Base-by-base conservation (phyloP, 2,113 vertebrate genomes). In the Strigops habroptila region DNA sequence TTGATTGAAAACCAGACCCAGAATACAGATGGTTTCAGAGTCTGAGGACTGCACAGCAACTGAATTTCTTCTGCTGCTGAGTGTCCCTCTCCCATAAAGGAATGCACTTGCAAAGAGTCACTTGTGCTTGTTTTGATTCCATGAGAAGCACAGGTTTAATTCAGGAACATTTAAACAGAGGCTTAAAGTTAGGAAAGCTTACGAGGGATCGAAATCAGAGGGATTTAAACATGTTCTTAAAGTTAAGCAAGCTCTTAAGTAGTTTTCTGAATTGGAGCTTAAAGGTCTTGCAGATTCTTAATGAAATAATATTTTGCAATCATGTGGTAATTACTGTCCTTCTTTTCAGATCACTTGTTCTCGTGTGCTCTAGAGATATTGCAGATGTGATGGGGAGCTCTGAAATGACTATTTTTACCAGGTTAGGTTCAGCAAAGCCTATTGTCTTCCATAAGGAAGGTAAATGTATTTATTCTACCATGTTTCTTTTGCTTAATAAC, bases 301-400 rank as follows among this genome's bases (percentile, higher is more conserved):
- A 44, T 49, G 46, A 80, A 78, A 33, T 5, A 69, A 12, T 55
- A 46, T 78, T 81, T 92, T 90, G 43, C 35, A 49, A 19, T 88
- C 22, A 8, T 41, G 53, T 10, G n/a, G 35, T 79, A 93, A 90
- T 76, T 53, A 16, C 35, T 85, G 53, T 79, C 52, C 37, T 82
- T 48, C 33, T 88, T 97, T 96, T 65, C 94, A 97, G 97, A 71
- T 97, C 95, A 35, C 83, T 97, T 80, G 92, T 96, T 77, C 91
- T 97, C 3, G 71, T 97, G 87, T 96, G 96, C 90, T 97, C 97
- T 82, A 92, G 93, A 94, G 97, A 92, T 73, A 90, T 67, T 53
- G 24, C 82, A 46, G 93, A 93, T 1, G 4, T 67, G 68, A 11
- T 59, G 22, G 79, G 76, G 75, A 81, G 69, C 75, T 87, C 95